phyloP scores from a whole-genome alignment of 2,888 invertebrate species.

The Ectropis crepuscularia region DNA sequence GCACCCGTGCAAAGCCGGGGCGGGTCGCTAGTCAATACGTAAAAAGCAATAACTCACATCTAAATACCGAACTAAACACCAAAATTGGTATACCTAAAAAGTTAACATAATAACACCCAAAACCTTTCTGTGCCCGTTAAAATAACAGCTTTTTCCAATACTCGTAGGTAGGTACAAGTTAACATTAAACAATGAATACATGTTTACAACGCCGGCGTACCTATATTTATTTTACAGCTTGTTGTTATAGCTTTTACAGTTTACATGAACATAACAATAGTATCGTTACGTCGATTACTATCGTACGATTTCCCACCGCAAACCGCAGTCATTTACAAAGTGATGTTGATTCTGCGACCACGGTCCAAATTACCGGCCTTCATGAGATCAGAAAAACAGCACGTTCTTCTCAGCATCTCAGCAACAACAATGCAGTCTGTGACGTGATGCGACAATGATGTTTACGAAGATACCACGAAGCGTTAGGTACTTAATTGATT shows the following conservation, averaged over 20 bases:
- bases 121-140: too few relatives aligned
- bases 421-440: constrained; percentile 46
- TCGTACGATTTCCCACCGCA: constrained; percentile 32
- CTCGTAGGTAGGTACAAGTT: background rate
- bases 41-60: too few relatives aligned
- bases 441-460: constrained; percentile 45
- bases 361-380: constrained; percentile 32
- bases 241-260: constrained; percentile 7
- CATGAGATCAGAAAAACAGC: constrained; percentile 33
- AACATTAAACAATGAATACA: constrained; percentile 5
- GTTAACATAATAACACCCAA: too few relatives aligned
- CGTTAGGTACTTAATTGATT: constrained; percentile 31
- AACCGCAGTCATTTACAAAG: background rate
- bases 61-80: too few relatives aligned
- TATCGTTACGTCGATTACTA: constrained; percentile 26
- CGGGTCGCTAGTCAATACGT: too few relatives aligned
- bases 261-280: constrained; percentile 23
- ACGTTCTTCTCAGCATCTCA: constrained; percentile 9
- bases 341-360: background rate
- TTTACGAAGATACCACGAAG: constrained; percentile 31
- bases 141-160: too few relatives aligned
- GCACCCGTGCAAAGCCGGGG: too few relatives aligned
- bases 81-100: too few relatives aligned
- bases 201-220: constrained; percentile 12
- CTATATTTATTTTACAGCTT: constrained; percentile 6